Base-by-base conservation (phyloP, 2,113 vertebrate species). In the Boleophthalmus pectinirostris region DNA sequence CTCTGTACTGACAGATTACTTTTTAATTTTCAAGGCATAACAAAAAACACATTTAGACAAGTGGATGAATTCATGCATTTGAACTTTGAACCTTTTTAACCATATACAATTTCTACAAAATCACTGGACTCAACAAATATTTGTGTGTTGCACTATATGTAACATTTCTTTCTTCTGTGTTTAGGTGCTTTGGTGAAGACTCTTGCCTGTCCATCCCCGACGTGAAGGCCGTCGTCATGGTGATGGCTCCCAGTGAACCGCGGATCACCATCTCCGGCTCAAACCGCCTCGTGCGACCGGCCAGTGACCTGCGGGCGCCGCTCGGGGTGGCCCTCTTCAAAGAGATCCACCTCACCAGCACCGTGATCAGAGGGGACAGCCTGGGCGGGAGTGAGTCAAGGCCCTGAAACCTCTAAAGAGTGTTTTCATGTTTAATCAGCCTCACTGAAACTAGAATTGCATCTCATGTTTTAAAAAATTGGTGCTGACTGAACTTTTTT, bases 111-210 rank as follows among this genome's bases (percentile, higher is more conserved):
- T 56, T 56, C 0, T 51, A 16, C 16, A 18, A 16, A 20, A 51
- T 20, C 5, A 20, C 1, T 18, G 9, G 18, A 57, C 24, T 25
- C 12, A 58, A 23, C 15, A 58, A 3, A 25, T 58, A 53, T 53
- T n/a, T 53, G 1, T 21, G 20, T 24, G 21, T 24, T 58, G 16
- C 6, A 20, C 49, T 3, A 7, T 56, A 16, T 60, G 5, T 7
- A 14, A 60, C 24, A 1, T 43, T n/a, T 38, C 12, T n/a, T 21
- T 8, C 6, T 9, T 43, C 38, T 69, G 47, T 74, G 33, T 49
- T 43, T 69, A 98, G 97, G 91, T 99, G 98, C 93, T 98, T 97
- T 69, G 96, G 96, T 66, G 98, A 99, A 91, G 97, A 99, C 76
- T 93, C 94, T 35, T 98, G 97, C 87, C 95, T 98, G 81, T 95